Evolutionary conservation across 2,888 invertebrate genomes (phyloP).

Genomic region (Timema podura): DNA sequence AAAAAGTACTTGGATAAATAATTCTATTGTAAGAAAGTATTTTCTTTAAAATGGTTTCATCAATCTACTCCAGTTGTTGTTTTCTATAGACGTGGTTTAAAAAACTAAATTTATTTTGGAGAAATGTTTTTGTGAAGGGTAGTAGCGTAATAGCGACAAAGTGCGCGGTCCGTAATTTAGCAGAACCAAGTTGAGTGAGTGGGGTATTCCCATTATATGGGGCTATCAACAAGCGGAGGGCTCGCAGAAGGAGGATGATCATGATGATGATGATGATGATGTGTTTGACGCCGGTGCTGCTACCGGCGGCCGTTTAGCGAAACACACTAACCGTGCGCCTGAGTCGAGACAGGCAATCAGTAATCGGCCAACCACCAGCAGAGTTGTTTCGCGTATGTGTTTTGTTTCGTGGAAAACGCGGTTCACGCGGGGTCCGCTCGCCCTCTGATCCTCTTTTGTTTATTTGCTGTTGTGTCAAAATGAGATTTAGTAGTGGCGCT

Average conservation of each 20-base stretch:
- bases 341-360: conserved; percentile 19
- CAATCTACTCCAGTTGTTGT: not conserved
- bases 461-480: no score
- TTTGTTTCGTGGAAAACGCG: no score
- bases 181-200: conserved; percentile 18
- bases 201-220: conserved; percentile 29
- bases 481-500: no score
- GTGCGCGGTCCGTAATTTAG: conserved; percentile 31
- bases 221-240: conserved; percentile 32
- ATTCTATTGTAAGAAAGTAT: not conserved
- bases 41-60: not conserved
- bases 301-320: conserved; percentile 31
- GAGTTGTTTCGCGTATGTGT: no score
- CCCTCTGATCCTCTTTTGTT: no score
- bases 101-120: no score
- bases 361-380: conserved; percentile 25
- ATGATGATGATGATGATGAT: conserved; percentile 28
- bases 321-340: conserved; percentile 21
- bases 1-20: not conserved
- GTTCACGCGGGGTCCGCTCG: no score
- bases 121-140: conserved; percentile 26
- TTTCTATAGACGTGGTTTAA: not conserved
- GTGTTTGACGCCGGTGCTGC: conserved; percentile 31
- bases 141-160: conserved; percentile 30
- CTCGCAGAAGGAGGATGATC: conserved; percentile 21